Evolutionary conservation across 2,797 vertebrate genomes (phyloP), one percentile per base, ranked within the genome.

Genomic region (Borostomias antarcticus): DNA sequence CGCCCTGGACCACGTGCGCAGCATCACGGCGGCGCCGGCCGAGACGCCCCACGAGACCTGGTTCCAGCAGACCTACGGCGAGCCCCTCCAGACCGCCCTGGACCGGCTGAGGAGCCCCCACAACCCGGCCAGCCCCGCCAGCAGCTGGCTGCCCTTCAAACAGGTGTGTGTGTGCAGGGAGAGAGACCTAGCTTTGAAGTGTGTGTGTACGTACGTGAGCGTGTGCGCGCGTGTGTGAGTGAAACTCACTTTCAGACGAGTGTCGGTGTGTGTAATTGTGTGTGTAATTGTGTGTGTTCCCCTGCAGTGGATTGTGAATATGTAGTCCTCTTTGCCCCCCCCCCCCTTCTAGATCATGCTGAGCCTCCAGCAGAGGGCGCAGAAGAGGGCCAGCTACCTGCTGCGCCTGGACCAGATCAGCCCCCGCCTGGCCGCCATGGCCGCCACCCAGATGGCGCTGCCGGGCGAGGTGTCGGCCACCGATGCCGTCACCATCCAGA

Each of bases 121-220:
- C 28, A 98, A 97, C 82, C 97, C 96, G 0, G 96, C 97, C 66
- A 98, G 96, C 80, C 98, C 97, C 0, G 94, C 96, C 69, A 98
- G 94, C 87, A 99, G 98, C 85, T 99, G 98, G 98, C 90, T 95
- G 40, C 95, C 96, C 11, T 99, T 99, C 86, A 98, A 98, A 88
- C 97, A 99, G 94, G 98, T 95, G 19, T 4, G 48, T 35, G 23
- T 19, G n/a, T 25, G 8, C 19, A 8, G 15, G 1, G 59, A 15
- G 26, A 1, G 51, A 4, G 13, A 53, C 13, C 5, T 23, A 11
- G 7, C 33, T 35, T 2, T 9, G 6, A 13, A 37, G 35, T 1
- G 35, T 8, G 35, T 2, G n/a, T 13, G 43, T 2, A n/a, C 43
- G 2, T 15, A 11, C 15, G 25, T 17, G 35, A 9, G 1, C 37